Percentiles rank a stretch among this genome's conserved stretches.
Evolutionary conservation across 2,888 invertebrate genomes (phyloP).

Genomic region (Aphrophora alni): DNA sequence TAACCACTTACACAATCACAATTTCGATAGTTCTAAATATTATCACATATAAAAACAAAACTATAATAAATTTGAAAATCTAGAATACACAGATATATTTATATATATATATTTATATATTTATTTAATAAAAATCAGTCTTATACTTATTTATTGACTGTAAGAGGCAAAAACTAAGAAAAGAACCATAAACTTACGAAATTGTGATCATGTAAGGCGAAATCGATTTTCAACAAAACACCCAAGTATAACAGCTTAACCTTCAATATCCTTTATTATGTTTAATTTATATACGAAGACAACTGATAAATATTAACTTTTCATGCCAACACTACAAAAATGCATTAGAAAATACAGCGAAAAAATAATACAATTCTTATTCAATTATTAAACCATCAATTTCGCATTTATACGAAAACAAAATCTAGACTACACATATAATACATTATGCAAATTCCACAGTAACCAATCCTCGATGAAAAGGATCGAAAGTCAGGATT

Average conservation of each 20-base stretch:
- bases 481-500: background rate
- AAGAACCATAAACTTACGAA: slow-evolving; percentile 29
- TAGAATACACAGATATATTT: background rate
- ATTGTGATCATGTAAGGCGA: slow-evolving; percentile 30
- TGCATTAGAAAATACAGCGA: slow-evolving; percentile 50
- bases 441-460: slow-evolving; percentile 39
- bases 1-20: slow-evolving; percentile 15
- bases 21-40: slow-evolving; percentile 30
- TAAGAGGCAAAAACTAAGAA: slow-evolving; percentile 29
- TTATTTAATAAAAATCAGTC: slow-evolving; percentile 41
- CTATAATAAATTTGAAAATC: slow-evolving; percentile 28
- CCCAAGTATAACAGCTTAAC: slow-evolving; percentile 21
- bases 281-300: slow-evolving; percentile 29
- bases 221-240: slow-evolving; percentile 29
- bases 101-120: slow-evolving; percentile 19
- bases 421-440: slow-evolving; percentile 44
- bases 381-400: slow-evolving; percentile 34
- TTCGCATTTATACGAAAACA: slow-evolving; percentile 39
- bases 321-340: slow-evolving; percentile 42
- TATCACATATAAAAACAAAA: slow-evolving; percentile 27
- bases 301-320: slow-evolving; percentile 21
- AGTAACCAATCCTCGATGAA: background rate
- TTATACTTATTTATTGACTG: slow-evolving; percentile 37
- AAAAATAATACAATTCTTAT: slow-evolving; percentile 47
- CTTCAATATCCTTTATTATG: slow-evolving; percentile 25